Evolutionary conservation across 2,113 vertebrate genomes (phyloP), one percentile per base, ranked within the genome.

Genomic region (Forbesichthys agassizii): DNA sequence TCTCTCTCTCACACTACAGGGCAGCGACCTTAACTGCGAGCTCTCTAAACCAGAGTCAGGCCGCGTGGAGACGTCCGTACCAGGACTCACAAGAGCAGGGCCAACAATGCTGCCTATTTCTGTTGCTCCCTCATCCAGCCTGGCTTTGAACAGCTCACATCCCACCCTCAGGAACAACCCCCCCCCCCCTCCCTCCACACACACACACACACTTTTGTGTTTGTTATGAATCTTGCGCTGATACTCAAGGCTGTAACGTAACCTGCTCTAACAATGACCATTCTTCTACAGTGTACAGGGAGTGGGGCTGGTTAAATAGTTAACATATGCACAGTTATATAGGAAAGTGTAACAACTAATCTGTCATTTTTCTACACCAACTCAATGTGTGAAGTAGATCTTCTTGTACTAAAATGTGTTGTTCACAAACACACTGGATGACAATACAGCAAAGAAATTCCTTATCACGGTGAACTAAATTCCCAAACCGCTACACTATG

Each of bases 21-120:
- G 18, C 27, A 71, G 33, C 77, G 78, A 81, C 78, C 58, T 74
- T 69, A 67, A 66, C 67, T 70, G 66, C 71, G 52, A 87, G 78
- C 67, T 78, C 74, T 68, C 2, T 73, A 77, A 81, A 57, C 11
- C 75, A 77, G 75, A 74, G 75, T 73, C 77, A 82, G 64, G 49
- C 54, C 54, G 68, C 51, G 66, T 16, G 80, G 90, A 72, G 91
- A 91, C 61, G 79, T 86, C 80, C 58, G 88, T 85, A 88, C 90
- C 91, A 89, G 89, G 87, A 81, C 52, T 20, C 77, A 65, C 75
- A 77, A 27, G 77, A 42, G 64, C 59, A 66, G 79, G 79, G 69
- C 66, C 88, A 88, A 86, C 88, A 90, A 83, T 88, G 86, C 82
- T 61, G 61, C 76, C 83, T 75, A 42, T 42, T 42, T 27, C 89